Evolutionary conservation across 2,113 vertebrate genomes (phyloP).

Genomic region (Symphodus melops): DNA sequence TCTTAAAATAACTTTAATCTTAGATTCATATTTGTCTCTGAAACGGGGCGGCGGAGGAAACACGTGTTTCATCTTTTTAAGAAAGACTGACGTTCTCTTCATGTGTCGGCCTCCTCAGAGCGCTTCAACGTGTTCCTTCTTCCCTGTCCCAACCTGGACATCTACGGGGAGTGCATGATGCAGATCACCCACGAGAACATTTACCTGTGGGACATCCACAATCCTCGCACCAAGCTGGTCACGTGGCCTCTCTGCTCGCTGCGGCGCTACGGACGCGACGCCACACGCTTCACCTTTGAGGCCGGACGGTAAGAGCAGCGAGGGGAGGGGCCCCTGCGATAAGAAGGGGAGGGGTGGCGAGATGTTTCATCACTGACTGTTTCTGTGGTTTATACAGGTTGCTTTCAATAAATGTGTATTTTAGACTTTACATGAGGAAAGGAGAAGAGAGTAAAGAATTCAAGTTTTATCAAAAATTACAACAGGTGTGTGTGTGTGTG

Average conservation of each 20-base stretch:
- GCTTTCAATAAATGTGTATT: neutral
- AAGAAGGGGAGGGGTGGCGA: neutral
- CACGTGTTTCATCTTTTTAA: too few species aligned
- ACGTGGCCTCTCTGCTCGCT: constrained; percentile 99
- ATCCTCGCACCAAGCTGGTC: constrained; percentile 95
- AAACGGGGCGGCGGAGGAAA: too few species aligned
- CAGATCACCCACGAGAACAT: constrained; percentile 99
- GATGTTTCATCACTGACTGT: neutral
- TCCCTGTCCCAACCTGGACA: constrained; percentile 98
- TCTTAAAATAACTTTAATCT: too few species aligned
- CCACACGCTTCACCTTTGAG: constrained; percentile 98
- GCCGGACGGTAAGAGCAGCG: constrained; percentile 94
- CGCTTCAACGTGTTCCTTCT: constrained; percentile 98
- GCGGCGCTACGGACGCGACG: constrained; percentile 95
- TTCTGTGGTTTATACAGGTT: neutral
- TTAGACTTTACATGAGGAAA: too few species aligned
- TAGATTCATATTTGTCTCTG: too few species aligned
- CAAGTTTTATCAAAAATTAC: neutral
- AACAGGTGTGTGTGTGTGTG: neutral
- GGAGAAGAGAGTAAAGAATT: too few species aligned
- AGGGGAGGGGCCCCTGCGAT: too few species aligned
- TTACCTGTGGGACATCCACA: constrained; percentile 99
- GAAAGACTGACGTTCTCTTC: neutral
- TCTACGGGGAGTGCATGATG: constrained; percentile 99
- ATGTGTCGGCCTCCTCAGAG: constrained; percentile 78